Percentiles rank a stretch among this genome's conserved stretches.
Evolutionary conservation across 2,113 vertebrate genomes (phyloP).

Genomic region (Serinus canaria): DNA sequence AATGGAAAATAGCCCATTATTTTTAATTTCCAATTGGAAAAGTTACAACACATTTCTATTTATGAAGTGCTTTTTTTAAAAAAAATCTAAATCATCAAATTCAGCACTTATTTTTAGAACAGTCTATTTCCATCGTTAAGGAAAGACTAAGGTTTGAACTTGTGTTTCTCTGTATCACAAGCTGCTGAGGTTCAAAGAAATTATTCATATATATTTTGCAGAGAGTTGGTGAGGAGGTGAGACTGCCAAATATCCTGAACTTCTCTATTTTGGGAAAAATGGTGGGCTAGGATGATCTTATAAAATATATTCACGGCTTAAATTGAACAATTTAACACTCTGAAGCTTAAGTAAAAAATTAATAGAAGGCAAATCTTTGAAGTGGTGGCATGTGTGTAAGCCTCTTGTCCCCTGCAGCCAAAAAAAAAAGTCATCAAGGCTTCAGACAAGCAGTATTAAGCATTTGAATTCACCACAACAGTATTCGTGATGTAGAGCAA

Average conservation of each 20-base stretch:
- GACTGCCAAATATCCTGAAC: constrained; percentile 48
- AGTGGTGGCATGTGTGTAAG: constrained; percentile 57
- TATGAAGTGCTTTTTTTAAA: background rate
- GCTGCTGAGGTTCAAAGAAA: constrained; percentile 52
- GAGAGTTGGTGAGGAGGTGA: constrained; percentile 43
- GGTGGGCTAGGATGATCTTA: constrained; percentile 44
- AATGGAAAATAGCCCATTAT: constrained; percentile 65
- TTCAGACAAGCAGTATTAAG: constrained; percentile 60
- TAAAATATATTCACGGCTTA: constrained; percentile 55
- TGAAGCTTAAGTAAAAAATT: constrained; percentile 60
- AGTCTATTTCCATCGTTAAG: constrained; percentile 44
- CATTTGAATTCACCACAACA: constrained; percentile 53
- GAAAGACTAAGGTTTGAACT: constrained; percentile 53
- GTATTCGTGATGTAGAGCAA: constrained; percentile 39
- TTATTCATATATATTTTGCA: constrained; percentile 58
- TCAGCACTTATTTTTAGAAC: constrained; percentile 62
- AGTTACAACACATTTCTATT: constrained; percentile 58
- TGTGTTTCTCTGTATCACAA: constrained; percentile 32
- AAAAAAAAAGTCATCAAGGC: constrained; percentile 52
- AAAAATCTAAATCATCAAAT: constrained; percentile 39
- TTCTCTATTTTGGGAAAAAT: constrained; percentile 65
- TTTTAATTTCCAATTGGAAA: constrained; percentile 66
- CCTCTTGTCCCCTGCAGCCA: constrained; percentile 62
- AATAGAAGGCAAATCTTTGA: constrained; percentile 67
- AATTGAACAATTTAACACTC: constrained; percentile 63